Evolutionary conservation across 2,113 vertebrate genomes (phyloP).

Genomic region (Pycnonotus jocosus): DNA sequence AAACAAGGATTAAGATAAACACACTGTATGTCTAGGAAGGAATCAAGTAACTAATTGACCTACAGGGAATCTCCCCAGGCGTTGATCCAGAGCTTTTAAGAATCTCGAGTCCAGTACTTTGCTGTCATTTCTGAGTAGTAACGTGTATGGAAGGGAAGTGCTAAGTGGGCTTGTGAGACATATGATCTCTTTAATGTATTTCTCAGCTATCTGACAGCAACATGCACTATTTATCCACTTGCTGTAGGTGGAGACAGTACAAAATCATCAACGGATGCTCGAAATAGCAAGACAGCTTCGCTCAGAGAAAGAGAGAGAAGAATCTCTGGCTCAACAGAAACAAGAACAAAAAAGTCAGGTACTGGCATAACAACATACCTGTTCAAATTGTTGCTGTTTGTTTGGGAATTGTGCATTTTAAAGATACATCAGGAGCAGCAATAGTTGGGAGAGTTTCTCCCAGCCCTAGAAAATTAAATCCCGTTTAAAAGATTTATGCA

Average conservation of each 20-base stretch:
- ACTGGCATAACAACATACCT: conserved; percentile 1
- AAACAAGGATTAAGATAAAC: conserved; percentile 75
- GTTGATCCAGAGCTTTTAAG: conserved; percentile 64
- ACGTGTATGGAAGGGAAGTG: conserved; percentile 63
- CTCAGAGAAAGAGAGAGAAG: conserved; percentile 92
- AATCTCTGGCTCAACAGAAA: conserved; percentile 88
- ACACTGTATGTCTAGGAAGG: conserved; percentile 59
- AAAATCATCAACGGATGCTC: conserved; percentile 93
- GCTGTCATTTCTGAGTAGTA: conserved; percentile 66
- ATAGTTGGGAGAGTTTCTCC: not conserved
- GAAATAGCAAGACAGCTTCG: conserved; percentile 92
- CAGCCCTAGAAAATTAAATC: not conserved
- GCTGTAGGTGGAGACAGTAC: conserved; percentile 95
- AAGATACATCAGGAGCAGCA: not conserved
- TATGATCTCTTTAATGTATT: conserved; percentile 50
- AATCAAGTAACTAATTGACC: conserved; percentile 66
- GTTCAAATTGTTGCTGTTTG: not conserved
- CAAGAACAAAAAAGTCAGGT: conserved; percentile 97
- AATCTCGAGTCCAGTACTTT: conserved; percentile 34
- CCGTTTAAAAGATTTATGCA: not conserved
- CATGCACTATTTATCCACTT: conserved; percentile 60
- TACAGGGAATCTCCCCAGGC: conserved; percentile 67
- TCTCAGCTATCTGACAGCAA: conserved; percentile 66
- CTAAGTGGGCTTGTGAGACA: conserved; percentile 65
- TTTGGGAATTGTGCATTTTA: not conserved